Evolutionary conservation across 2,888 invertebrate species (phyloP), one percentile per base, ranked within the genome.

Genomic region (Acanthosepion pharaonis): DNA sequence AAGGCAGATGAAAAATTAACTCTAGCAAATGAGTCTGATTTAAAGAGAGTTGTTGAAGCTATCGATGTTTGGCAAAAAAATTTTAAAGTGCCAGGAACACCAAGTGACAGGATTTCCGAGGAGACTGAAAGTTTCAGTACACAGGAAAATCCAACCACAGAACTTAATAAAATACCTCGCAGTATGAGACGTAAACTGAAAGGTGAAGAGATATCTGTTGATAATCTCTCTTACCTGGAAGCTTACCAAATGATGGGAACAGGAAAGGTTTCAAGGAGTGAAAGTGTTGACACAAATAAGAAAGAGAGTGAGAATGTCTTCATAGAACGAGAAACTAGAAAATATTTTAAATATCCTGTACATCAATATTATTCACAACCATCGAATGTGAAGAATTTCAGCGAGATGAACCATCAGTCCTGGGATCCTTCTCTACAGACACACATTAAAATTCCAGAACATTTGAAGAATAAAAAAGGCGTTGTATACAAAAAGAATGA

Each of bases 201-300:
- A 53, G 18, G 28, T 93, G 93, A 53, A 49, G 6, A n/a, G 0
- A n/a, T 53, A 53, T 53, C 25, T 0, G n/a, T 51, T n/a, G 49
- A 49, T 0, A 48, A 93, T 49, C 53, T 51, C 11, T 53, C 93
- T 28, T 93, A 93, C 28, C 28, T 93, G 6, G 93, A 93, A 28
- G 51, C 93, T 33, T 93, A 93, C 53, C 93, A 93, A n/a, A n/a
- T 93, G 49, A 93, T 93, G 28, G 93, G 93, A 18, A 93, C 93
- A 15, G 49, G 53, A 53, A 93, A 93, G 51, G 51, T 93, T 78
- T 3, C 33, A 33, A 78, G 23, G n/a, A 11, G 0, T 15, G n/a
- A 78, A n/a, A 78, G 33, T n/a, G 18, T 33, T 15, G 33, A n/a
- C n/a, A 78, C 5, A n/a, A n/a, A n/a, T 18, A 11, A n/a, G 11